Evolutionary conservation across 2,888 invertebrate genomes (phyloP).

Genomic region (Euzophera pinguis): DNA sequence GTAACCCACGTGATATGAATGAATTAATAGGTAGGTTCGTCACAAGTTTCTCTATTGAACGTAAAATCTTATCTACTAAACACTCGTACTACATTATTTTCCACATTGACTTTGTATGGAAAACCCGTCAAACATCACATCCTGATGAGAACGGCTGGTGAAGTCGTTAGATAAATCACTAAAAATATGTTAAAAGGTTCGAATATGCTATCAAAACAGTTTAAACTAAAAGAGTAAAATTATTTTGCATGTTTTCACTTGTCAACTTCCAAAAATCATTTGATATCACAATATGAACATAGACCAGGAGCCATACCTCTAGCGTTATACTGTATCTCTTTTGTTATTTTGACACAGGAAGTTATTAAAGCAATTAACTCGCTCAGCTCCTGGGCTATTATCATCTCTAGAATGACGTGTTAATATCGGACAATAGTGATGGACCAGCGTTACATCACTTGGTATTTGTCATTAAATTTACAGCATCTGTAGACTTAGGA

Average conservation of each 20-base stretch:
- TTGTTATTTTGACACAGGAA: conserved; percentile 81
- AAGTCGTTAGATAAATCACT: too few relatives aligned
- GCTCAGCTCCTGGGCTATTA: conserved; percentile 74
- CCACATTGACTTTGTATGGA: too few relatives aligned
- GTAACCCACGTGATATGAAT: too few relatives aligned
- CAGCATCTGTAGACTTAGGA: not conserved
- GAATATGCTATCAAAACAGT: too few relatives aligned
- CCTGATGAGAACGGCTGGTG: too few relatives aligned
- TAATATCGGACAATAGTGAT: conserved; percentile 67
- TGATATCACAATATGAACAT: conserved; percentile 37
- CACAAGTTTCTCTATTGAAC: too few relatives aligned
- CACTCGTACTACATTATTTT: too few relatives aligned
- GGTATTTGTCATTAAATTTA: not conserved
- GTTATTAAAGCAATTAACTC: conserved; percentile 80
- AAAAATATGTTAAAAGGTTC: too few relatives aligned
- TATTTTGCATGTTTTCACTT: not conserved
- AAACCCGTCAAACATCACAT: too few relatives aligned
- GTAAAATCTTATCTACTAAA: too few relatives aligned
- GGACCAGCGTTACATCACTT: conserved; percentile 24
- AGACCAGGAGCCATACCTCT: conserved; percentile 46
- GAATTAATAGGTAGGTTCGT: too few relatives aligned
- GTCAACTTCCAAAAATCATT: not conserved
- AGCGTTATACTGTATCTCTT: conserved; percentile 66
- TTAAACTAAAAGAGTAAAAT: too few relatives aligned
- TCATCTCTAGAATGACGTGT: conserved; percentile 77